Conservation (phyloP, 2,888 invertebrate genomes). For the Lepidocyrtoides sp. region DNA sequence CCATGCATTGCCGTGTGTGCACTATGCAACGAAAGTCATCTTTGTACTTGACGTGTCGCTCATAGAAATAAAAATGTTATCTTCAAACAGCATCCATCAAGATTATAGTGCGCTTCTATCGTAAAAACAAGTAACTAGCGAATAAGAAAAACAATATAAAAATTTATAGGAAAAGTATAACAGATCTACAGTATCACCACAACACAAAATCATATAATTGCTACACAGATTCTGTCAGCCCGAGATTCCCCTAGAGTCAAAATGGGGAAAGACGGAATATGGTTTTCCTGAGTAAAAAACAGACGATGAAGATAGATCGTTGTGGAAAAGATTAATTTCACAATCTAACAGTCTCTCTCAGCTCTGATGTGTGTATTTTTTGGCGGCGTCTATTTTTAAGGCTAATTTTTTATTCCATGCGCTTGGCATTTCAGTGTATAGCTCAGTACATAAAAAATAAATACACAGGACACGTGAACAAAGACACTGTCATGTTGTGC, state of each 20-base stretch:
- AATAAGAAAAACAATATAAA: background rate
- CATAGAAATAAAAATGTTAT: background rate
- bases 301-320: slow-evolving; percentile 43
- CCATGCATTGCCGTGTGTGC: slow-evolving; percentile 10
- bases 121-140: background rate
- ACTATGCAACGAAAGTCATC: slow-evolving; percentile 18
- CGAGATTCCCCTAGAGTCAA: background rate
- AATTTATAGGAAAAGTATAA: background rate
- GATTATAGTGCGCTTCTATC: background rate
- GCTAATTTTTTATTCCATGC: background rate
- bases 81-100: background rate
- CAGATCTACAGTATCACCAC: too few relatives aligned
- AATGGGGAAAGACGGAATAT: background rate
- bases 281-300: background rate
- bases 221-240: background rate
- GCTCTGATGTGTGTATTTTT: slow-evolving; percentile 4
- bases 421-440: background rate
- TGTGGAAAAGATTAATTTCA: slow-evolving; percentile 32
- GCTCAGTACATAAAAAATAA: too few relatives aligned
- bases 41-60: slow-evolving; percentile 24
- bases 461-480: too few relatives aligned
- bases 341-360: slow-evolving; percentile 30
- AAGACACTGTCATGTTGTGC: too few relatives aligned
- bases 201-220: too few relatives aligned
- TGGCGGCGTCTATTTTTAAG: slow-evolving; percentile 9